Conservation (phyloP, 2,888 invertebrate genomes). For the Cerastis leucographa region DNA sequence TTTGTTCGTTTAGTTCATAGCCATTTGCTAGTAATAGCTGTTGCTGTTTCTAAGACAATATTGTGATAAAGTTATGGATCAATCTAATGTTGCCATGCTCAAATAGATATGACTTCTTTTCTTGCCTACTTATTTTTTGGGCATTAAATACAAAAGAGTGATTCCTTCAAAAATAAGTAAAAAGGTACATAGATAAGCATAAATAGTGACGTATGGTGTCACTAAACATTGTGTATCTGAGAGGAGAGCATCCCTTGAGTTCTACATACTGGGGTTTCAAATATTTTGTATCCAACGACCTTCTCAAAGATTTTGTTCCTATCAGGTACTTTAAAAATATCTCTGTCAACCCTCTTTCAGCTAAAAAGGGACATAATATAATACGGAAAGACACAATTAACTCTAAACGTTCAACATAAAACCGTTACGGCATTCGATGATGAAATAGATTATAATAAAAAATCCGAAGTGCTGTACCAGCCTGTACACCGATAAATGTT, state of each 20-base stretch:
- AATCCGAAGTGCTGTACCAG: slow-evolving; percentile 67
- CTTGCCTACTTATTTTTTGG: neutral
- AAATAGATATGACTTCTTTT: neutral
- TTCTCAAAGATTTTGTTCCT: neutral
- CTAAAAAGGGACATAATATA: slow-evolving; percentile 11
- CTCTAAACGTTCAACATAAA: slow-evolving; percentile 72
- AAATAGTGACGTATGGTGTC: neutral
- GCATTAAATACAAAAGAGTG: neutral
- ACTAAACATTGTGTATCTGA: neutral
- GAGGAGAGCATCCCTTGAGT: neutral
- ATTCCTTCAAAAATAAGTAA: neutral
- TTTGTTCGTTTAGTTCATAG: neutral
- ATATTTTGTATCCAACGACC: neutral
- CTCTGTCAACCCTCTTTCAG: neutral
- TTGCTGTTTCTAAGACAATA: neutral
- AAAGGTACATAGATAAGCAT: neutral
- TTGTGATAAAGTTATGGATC: neutral
- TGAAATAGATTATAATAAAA: slow-evolving; percentile 78
- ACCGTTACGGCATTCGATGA: slow-evolving; percentile 74
- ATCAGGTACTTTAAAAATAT: neutral
- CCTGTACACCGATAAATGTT: slow-evolving; percentile 67
- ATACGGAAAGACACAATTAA: slow-evolving; percentile 53
- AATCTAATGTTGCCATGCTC: neutral
- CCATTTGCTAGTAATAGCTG: neutral
- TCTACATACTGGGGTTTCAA: neutral